Evolutionary conservation across 2,797 vertebrate genomes (phyloP).

Genomic region (Carduelis carduelis): DNA sequence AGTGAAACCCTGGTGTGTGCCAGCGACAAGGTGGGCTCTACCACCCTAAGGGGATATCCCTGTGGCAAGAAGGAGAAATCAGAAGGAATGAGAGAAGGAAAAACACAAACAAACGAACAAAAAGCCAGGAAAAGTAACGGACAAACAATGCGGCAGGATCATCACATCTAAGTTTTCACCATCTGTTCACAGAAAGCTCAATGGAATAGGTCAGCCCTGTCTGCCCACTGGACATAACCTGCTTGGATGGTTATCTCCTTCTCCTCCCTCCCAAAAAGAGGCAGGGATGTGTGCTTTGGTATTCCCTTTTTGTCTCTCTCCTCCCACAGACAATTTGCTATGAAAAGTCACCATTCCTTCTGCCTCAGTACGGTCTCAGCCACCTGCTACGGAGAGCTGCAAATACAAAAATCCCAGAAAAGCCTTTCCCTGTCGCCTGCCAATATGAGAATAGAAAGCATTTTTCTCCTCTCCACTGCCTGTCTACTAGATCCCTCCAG

Average conservation of each 20-base stretch:
- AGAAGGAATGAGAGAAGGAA: conserved; percentile 64
- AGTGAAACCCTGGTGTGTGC: conserved; percentile 65
- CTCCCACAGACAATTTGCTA: neutral
- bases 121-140: conserved; percentile 64
- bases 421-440: neutral
- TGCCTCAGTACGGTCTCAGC: neutral
- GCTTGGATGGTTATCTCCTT: neutral
- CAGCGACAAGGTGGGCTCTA: conserved; percentile 69
- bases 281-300: neutral
- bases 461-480: neutral
- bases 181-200: conserved; percentile 31
- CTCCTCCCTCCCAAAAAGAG: neutral
- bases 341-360: neutral
- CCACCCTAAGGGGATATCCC: conserved; percentile 52
- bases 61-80: conserved; percentile 65
- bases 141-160: conserved; percentile 61
- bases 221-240: neutral
- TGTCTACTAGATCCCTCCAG: neutral
- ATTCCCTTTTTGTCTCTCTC: neutral
- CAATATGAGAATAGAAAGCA: neutral
- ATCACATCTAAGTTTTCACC: conserved; percentile 17
- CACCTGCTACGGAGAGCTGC: neutral
- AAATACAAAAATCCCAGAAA: neutral
- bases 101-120: conserved; percentile 55
- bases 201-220: neutral